These are phyloP conservation scores for Helobdella robusta DNA, from an alignment of 2,888 invertebrate species.

Conservation along the genomic window DNA sequence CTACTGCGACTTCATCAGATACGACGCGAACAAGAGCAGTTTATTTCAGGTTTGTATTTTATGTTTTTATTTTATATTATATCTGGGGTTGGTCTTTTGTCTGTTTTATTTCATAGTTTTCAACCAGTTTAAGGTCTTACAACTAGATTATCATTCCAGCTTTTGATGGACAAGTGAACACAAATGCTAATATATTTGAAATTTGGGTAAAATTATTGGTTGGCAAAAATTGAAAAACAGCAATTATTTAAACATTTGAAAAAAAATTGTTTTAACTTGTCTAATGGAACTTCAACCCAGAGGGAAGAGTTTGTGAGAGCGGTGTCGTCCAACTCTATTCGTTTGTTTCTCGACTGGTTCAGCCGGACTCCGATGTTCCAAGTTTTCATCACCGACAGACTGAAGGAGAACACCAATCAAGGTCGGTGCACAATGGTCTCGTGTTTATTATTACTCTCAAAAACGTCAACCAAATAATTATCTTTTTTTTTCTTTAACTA, in stretches of 20 bases:
- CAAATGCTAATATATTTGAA: no score
- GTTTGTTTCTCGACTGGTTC: conserved; percentile 74
- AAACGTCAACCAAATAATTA: no score
- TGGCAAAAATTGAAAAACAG: no score
- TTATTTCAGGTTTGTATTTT: conserved; percentile 50
- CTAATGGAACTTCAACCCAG: conserved; percentile 52
- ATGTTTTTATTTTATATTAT: not conserved
- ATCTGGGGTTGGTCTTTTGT: not conserved
- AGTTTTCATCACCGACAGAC: conserved; percentile 52
- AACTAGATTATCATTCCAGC: no score
- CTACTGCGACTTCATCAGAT: conserved; percentile 57
- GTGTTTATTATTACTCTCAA: no score
- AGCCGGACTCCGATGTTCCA: conserved; percentile 77
- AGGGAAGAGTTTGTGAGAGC: conserved; percentile 64
- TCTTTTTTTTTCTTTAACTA: no score
- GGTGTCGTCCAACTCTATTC: conserved; percentile 54
- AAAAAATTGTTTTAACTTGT: conserved; percentile 3
- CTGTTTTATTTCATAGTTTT: not conserved
- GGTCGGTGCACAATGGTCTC: no score
- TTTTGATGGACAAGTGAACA: no score
- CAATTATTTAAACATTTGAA: not conserved
- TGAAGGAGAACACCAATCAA: conserved; percentile 34
- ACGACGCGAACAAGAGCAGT: conserved; percentile 49
- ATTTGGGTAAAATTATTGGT: no score
- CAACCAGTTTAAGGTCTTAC: not conserved